Evolutionary conservation across 1,140 invertebrate species (phyloP), one percentile per base, ranked within the genome.

Genomic region (Choristoneura fumiferana): DNA sequence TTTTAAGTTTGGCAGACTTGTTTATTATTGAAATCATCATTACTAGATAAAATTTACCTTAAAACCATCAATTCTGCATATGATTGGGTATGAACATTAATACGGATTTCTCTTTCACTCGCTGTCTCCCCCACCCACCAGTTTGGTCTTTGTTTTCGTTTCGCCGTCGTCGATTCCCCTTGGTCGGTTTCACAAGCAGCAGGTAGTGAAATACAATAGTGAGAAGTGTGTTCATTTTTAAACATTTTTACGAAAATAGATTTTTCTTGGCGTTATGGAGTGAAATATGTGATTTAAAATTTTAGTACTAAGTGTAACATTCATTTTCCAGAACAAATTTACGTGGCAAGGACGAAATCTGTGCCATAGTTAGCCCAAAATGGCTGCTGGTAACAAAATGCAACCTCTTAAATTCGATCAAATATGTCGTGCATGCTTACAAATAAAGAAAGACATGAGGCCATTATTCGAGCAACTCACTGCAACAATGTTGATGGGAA

Each of bases 401-500:
- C 65, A 67, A 37, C 73, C 67, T 68, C 76, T 85, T 59, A 81
- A 85, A 58, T 85, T 92, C 65, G 91, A 92, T 60, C 91, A 92
- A 78, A 91, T 92, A 62, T 92, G 92, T 80, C 90, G 92, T n/a
- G 89, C 91, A 29, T 92, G 92, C 79, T 89, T 92, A 63, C 82
- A 90, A 59, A 88, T 91, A 63, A 92, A 92, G 63, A 92, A 92
- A 72, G 92, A 92, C 65, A 92, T 92, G 91, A 85, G 91, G 62
- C 91, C 91, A 17, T 64, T 92, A 40, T 92, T 92, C 69, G 91
- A 91, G 62, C 91, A 92, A 64, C 89, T 92, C 53, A 91, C 92
- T 14, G 90, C 91, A 8, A 91, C 91, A 58, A 92, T 92, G 92
- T 63, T 92, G 60, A 92, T 92, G 91, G 90, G 91, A 57, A 92